A percentile compares a stretch with the other conserved stretches of the same genome.
These are phyloP conservation scores for Fistularia commersonii DNA, from an alignment of 2,797 vertebrate species.

Conservation along the genomic window DNA sequence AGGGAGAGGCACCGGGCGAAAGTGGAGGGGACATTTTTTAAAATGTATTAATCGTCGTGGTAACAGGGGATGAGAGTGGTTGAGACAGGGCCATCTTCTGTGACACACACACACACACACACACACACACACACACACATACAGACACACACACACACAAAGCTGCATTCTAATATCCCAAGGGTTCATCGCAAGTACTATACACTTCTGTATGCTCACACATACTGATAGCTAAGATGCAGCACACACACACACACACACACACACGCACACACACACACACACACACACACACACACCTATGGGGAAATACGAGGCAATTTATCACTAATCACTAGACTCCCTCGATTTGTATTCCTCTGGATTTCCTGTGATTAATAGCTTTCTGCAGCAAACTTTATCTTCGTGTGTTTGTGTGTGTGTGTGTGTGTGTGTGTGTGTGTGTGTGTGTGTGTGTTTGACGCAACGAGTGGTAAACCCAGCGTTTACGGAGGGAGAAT, in stretches of 20 bases:
- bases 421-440: too few relatives aligned
- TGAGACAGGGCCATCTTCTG: slow-evolving; percentile 64
- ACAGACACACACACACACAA: slow-evolving; percentile 15
- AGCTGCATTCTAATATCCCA: slow-evolving; percentile 61
- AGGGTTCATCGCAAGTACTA: slow-evolving; percentile 52
- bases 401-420: too few relatives aligned
- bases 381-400: slow-evolving; percentile 63
- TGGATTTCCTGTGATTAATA: slow-evolving; percentile 71
- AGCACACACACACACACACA: too few relatives aligned
- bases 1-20: slow-evolving; percentile 47
- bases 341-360: slow-evolving; percentile 66
- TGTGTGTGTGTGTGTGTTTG: slow-evolving; percentile 22
- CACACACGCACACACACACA: too few relatives aligned
- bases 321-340: slow-evolving; percentile 72
- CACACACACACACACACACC: slow-evolving; percentile 48
- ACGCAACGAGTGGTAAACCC: slow-evolving; percentile 56
- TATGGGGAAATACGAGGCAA: slow-evolving; percentile 65
- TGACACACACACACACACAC: slow-evolving; percentile 35
- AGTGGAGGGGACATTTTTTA: slow-evolving; percentile 80
- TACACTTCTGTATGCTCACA: slow-evolving; percentile 34
- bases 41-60: slow-evolving; percentile 77
- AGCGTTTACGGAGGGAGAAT: slow-evolving; percentile 46
- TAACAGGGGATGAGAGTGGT: slow-evolving; percentile 67
- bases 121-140: slow-evolving; percentile 13
- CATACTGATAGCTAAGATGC: slow-evolving; percentile 16